Evolutionary conservation across 2,797 vertebrate genomes (phyloP).

Genomic region (Enteromius afrohamiltoni): DNA sequence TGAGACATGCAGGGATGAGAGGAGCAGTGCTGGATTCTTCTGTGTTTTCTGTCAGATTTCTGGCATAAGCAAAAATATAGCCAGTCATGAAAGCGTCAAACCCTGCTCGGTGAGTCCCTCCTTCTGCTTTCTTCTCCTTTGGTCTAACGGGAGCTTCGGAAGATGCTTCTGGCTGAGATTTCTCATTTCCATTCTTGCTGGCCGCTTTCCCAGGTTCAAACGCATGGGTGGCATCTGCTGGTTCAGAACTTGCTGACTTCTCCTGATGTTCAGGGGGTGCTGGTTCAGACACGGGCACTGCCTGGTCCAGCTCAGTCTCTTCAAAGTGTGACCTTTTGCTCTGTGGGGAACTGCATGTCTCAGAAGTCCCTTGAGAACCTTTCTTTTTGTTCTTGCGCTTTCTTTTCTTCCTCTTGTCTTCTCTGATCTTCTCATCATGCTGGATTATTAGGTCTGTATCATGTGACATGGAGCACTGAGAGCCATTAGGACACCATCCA

Average conservation of each 20-base stretch:
- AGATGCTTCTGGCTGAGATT: constrained; percentile 4
- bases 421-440: constrained; percentile 83
- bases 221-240: neutral
- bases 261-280: constrained; percentile 22
- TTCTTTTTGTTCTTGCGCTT: constrained; percentile 80
- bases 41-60: constrained; percentile 67
- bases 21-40: constrained; percentile 42
- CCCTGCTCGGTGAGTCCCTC: constrained; percentile 89
- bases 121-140: constrained; percentile 69
- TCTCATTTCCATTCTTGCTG: neutral
- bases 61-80: constrained; percentile 88
- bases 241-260: neutral
- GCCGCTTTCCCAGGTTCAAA: neutral
- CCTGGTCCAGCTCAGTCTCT: neutral
- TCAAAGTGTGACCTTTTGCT: constrained; percentile 70
- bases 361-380: constrained; percentile 7
- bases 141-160: neutral
- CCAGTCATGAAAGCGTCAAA: constrained; percentile 99
- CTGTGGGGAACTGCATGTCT: constrained; percentile 61
- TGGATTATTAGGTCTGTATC: constrained; percentile 93
- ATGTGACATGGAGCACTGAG: constrained; percentile 87
- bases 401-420: constrained; percentile 82
- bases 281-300: neutral
- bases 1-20: constrained; percentile 83
- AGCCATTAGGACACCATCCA: constrained; percentile 92